Conservation (phyloP, 2,888 invertebrate species). For the Lymantria monacha region DNA sequence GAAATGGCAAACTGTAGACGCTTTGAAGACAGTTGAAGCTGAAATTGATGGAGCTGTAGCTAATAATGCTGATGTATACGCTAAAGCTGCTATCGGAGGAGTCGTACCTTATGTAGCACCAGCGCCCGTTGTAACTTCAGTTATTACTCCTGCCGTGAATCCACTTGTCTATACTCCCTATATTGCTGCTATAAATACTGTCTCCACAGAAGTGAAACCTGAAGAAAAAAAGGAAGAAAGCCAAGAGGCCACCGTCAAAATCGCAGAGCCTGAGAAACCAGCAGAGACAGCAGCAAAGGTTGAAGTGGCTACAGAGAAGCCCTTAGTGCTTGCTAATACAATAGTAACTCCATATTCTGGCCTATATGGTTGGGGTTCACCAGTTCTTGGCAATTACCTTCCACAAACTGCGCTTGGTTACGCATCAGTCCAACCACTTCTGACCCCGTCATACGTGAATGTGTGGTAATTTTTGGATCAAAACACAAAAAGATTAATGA, state of each 20-base stretch:
- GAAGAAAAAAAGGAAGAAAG: constrained; percentile 35
- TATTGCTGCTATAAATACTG: constrained; percentile 4
- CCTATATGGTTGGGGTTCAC: constrained; percentile 21
- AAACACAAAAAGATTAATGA: neutral
- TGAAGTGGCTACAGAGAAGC: constrained; percentile 4
- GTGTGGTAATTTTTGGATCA: neutral
- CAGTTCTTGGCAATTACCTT: neutral
- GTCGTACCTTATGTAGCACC: constrained; percentile 23
- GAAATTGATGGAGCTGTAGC: constrained; percentile 57
- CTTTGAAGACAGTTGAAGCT: constrained; percentile 60
- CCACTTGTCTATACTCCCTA: constrained; percentile 26
- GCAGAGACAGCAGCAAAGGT: constrained; percentile 2
- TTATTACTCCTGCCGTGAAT: constrained; percentile 11
- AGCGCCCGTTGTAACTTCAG: constrained; percentile 15
- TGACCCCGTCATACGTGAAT: neutral
- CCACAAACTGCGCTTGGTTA: neutral
- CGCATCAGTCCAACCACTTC: neutral
- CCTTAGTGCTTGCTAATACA: constrained; percentile 5
- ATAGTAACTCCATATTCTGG: constrained; percentile 13
- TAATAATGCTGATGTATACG: constrained; percentile 42
- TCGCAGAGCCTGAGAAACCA: constrained; percentile 12
- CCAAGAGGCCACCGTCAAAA: constrained; percentile 24
- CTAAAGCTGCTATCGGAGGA: constrained; percentile 40
- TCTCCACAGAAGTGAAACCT: constrained; percentile 18
- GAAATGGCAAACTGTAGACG: constrained; percentile 69